Evolutionary conservation across 2,113 vertebrate species (phyloP), one percentile per base, ranked within the genome.

Genomic region (Antechinus stuartii): DNA sequence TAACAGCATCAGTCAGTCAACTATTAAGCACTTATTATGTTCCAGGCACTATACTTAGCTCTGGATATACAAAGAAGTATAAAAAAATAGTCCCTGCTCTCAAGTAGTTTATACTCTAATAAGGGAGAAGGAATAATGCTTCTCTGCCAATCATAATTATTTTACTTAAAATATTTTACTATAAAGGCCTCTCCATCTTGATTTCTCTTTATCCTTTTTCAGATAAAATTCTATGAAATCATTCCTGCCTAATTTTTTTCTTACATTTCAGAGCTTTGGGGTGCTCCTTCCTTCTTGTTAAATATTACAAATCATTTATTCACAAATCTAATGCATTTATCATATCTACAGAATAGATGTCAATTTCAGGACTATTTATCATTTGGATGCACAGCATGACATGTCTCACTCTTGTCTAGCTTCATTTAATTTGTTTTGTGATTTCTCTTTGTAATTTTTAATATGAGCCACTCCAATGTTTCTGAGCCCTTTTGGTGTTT

Each of bases 201-300:
- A 23, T 90, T 61, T n/a, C 54, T 57, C 90, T 61, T 89, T 55
- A 50, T 89, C 3, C 0, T 84, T 91, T 23, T 53, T 89, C 22
- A 84, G 54, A 27, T 5, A 2, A 55, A 68, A 89, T 47, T 46
- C n/a, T 53, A 12, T 47, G 42, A 4, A 6, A 0, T 5, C 0
- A 46, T 53, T 16, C 0, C 14, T 26, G 52, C 9, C 89, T 84
- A 42, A n/a, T 84, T 84, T 84, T 84, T 84, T 42, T 42, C 68
- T 94, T 53, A 0, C 16, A 10, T 26, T 42, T 91, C 14, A 90
- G 84, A 0, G 0, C 16, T n/a, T 0, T 0, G 10, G 57, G n/a
- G n/a, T 19, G 0, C 42, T 9, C 49, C 22, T 16, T 5, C 0
- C 0, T 47, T 52, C 47, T 53, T 8, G 19, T 61, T 54, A 54